Conservation (phyloP, 2,888 invertebrate genomes). For the Agrotis clavis region DNA sequence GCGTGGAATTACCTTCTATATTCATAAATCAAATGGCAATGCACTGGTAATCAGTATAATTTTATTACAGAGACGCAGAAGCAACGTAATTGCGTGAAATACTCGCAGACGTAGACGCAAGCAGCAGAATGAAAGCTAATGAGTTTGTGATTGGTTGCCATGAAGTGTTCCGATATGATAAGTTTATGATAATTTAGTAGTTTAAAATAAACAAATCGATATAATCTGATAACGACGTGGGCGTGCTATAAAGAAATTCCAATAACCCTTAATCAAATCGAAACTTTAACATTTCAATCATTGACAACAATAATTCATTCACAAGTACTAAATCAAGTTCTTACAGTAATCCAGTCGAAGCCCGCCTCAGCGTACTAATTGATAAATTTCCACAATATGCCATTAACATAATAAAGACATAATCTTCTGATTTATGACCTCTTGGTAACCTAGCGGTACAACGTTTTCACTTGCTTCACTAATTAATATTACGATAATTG, state of each 20-base stretch:
- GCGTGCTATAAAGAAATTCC: background rate
- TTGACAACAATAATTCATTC: constrained; percentile 47
- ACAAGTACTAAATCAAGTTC: constrained; percentile 52
- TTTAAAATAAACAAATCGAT: background rate
- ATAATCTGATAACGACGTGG: constrained; percentile 8
- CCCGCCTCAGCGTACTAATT: constrained; percentile 65
- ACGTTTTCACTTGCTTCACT: constrained; percentile 53
- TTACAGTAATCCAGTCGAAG: constrained; percentile 51
- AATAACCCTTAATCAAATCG: constrained; percentile 29
- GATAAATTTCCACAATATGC: constrained; percentile 65
- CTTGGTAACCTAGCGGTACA: constrained; percentile 32
- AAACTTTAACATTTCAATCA: constrained; percentile 51
- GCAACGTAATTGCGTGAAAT: background rate
- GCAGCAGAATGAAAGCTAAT: constrained; percentile 9
- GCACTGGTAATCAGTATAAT: constrained; percentile 24
- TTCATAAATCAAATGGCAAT: constrained; percentile 22
- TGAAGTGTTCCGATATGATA: background rate
- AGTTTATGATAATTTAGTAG: background rate
- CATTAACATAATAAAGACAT: constrained; percentile 72
- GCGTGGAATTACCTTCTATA: constrained; percentile 29
- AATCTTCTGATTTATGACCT: constrained; percentile 67
- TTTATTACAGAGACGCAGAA: constrained; percentile 14
- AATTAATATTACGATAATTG: constrained; percentile 65
- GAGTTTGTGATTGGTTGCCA: background rate
- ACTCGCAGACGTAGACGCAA: background rate